Evolutionary conservation across 2,113 vertebrate genomes (phyloP).

Genomic region (Heliornis fulica): DNA sequence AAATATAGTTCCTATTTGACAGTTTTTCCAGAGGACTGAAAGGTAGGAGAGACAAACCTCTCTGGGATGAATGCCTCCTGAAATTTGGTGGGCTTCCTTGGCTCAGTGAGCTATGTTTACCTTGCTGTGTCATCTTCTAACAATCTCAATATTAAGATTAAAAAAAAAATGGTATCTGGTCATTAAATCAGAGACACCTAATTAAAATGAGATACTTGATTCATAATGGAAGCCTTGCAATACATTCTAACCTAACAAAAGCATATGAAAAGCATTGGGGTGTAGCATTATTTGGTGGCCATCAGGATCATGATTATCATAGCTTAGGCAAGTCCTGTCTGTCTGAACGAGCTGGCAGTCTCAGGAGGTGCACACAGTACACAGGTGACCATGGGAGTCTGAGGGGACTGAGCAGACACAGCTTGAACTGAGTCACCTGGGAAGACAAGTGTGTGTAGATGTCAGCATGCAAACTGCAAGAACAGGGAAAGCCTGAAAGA

Average conservation of each 20-base stretch:
- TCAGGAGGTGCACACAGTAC: background rate
- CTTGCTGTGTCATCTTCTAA: background rate
- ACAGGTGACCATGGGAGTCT: background rate
- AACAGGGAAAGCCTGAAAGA: background rate
- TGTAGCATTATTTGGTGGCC: background rate
- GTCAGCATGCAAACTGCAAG: accelerated
- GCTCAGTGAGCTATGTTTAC: background rate
- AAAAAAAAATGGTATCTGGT: background rate
- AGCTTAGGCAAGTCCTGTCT: background rate
- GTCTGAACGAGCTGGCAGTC: background rate
- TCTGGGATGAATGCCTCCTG: background rate
- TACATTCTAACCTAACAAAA: background rate
- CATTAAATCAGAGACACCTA: background rate
- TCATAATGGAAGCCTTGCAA: background rate
- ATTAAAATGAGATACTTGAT: background rate
- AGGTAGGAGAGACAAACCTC: background rate
- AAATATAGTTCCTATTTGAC: background rate
- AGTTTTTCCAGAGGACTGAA: background rate
- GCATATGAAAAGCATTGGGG: background rate
- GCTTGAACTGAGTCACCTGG: background rate
- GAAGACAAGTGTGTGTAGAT: background rate
- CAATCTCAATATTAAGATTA: background rate
- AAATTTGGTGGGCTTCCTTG: background rate
- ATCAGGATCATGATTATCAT: background rate
- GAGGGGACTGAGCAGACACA: too few species aligned